Evolutionary conservation across 1,140 invertebrate genomes (phyloP), one percentile per base, ranked within the genome.

Genomic region (Cydia pomonella): DNA sequence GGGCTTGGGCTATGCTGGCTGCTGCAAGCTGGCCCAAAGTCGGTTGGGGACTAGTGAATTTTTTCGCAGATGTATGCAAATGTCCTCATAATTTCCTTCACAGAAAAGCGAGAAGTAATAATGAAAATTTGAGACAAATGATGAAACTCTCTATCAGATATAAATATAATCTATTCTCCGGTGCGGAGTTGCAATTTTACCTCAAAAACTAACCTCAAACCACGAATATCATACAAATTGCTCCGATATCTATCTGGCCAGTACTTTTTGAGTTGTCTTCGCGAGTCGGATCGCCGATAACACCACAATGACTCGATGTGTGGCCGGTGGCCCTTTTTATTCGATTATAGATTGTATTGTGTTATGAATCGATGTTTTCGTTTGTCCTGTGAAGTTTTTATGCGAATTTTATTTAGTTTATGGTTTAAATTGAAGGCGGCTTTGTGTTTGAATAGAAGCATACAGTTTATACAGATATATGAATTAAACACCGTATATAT

Each of bases 291-390:
- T 77, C 78, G 80, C 79, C 78, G 80, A 79, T 79, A 79, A 78
- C 78, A 81, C 82, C 85, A 91, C 90, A 91, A 91, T 87, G 86
- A 85, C 81, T 72, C 81, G 77, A 87, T 85, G 85, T 88, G 85
- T 88, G 87, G 83, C 80, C 84, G 83, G 53, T 59, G 53, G 82
- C 83, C 85, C 86, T 90, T 89, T 89, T 89, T 88, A 84, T 82
- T 87, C 88, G 91, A 91, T 90, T 84, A 74, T 79, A 82, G 87
- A 90, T 92, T 91, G 89, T 88, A 92, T 91, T 91, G 89, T 89
- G 84, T 90, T 90, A 92, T 91, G 85, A 88, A 88, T 90, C 84
- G 87, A 87, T 87, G 87, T 87, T 88, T 87, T 87, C 82, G 86
- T 81, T 78, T 87, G 83, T 86, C 80, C 72, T 63, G 73, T 53